A percentile compares a stretch with the other conserved stretches of the same genome.
Evolutionary conservation across 2,888 invertebrate species (phyloP).

Genomic region (Cerastoderma edule): DNA sequence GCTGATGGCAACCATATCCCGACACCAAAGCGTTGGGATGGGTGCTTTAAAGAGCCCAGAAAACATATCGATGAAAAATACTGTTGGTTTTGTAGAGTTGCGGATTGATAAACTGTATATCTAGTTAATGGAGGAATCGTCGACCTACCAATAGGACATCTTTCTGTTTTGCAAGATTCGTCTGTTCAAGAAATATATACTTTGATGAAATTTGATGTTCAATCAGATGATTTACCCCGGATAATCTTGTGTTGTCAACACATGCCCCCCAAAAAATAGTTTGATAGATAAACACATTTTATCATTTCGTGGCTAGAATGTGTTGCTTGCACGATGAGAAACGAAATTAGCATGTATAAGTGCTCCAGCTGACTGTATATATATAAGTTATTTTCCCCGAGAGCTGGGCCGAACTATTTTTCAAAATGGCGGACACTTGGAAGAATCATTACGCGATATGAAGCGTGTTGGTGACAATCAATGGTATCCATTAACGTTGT

Average conservation of each 20-base stretch:
- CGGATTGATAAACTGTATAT: no score
- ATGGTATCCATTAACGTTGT: neutral
- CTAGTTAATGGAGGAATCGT: no score
- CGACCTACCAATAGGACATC: no score
- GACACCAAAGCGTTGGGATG: neutral
- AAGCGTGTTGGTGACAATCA: conserved; percentile 22
- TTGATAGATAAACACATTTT: no score
- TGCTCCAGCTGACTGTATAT: conserved; percentile 25
- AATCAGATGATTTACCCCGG: no score
- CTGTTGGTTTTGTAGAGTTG: no score
- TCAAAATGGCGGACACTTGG: conserved; percentile 8
- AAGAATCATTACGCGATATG: conserved; percentile 17
- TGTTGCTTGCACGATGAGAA: conserved; percentile 5
- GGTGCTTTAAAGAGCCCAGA: neutral
- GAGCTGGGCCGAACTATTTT: conserved; percentile 1
- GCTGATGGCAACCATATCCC: neutral
- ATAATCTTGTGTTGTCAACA: no score
- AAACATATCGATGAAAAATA: neutral
- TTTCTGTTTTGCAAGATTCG: no score
- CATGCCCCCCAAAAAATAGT: no score
- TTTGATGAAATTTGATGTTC: no score
- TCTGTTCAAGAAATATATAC: no score
- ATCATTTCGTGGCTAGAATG: neutral
- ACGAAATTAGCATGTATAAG: conserved; percentile 26
- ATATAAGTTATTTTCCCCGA: conserved; percentile 16